These are phyloP conservation scores for Phaenicophaeus curvirostris DNA, from an alignment of 2,797 vertebrate genomes.

Conservation along the genomic window DNA sequence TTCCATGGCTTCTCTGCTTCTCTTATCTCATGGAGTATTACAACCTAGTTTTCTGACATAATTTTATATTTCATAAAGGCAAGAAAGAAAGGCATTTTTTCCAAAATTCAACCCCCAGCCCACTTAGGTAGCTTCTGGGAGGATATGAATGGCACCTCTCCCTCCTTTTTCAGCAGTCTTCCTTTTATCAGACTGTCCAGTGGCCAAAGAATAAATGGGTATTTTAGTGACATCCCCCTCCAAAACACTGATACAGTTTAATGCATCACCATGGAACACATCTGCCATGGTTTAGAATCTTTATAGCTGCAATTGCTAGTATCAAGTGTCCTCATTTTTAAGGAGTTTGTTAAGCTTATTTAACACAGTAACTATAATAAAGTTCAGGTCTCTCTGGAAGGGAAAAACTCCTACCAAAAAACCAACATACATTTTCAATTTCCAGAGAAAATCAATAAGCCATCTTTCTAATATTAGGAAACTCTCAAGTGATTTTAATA, in stretches of 20 bases:
- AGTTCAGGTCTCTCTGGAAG: not conserved
- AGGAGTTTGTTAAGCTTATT: not conserved
- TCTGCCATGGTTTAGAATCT: slow-evolving; percentile 11
- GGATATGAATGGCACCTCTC: not conserved
- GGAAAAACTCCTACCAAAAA: not conserved
- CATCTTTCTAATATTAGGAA: not conserved
- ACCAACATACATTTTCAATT: not conserved
- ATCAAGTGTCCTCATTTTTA: not conserved
- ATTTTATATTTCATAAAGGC: not conserved
- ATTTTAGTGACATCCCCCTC: not conserved
- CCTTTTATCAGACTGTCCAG: not conserved
- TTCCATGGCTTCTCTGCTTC: not conserved
- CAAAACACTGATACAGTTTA: not conserved
- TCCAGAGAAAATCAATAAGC: not conserved
- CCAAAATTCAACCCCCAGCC: not conserved
- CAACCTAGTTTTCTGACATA: not conserved
- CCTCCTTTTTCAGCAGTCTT: not conserved
- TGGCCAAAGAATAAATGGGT: not conserved
- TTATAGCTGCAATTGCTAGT: slow-evolving; percentile 19
- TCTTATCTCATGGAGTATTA: not conserved
- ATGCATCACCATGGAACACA: not conserved
- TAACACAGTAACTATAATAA: not conserved
- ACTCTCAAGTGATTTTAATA: not conserved
- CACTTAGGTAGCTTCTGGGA: not conserved
- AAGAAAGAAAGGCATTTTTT: not conserved